Conservation (phyloP, 1,140 invertebrate genomes). For the Drosophila pectinifera region DNA sequence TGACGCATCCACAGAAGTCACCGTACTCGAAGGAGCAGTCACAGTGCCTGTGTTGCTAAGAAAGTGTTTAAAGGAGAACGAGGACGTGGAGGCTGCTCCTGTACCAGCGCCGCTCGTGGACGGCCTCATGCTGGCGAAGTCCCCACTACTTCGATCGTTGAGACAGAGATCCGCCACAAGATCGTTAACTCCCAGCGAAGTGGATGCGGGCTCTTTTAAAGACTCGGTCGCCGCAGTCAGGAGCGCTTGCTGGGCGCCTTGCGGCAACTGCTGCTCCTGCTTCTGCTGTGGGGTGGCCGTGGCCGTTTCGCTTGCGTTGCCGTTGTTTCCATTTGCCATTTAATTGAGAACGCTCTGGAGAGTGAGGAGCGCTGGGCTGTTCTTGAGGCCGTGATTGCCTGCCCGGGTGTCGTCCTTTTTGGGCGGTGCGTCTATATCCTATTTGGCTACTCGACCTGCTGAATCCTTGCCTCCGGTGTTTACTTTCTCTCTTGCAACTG, state of each 20-base stretch:
- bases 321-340: conserved; percentile 78
- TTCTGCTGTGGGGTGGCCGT: conserved; percentile 28
- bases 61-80: conserved; percentile 93
- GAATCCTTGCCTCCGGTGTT: conserved; percentile 36
- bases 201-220: conserved; percentile 19
- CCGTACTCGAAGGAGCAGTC: conserved; percentile 77
- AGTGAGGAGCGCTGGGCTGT: not conserved
- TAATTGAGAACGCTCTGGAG: conserved; percentile 23
- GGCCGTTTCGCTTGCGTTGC: conserved; percentile 61
- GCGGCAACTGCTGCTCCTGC: conserved; percentile 32
- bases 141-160: conserved; percentile 42
- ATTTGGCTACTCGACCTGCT: not conserved
- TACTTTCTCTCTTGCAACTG: conserved; percentile 42
- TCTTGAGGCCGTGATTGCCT: not conserved
- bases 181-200: conserved; percentile 58
- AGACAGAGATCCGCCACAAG: conserved; percentile 73
- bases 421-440: conserved; percentile 2
- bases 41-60: conserved; percentile 84
- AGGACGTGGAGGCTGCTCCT: conserved; percentile 47
- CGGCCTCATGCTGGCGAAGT: conserved; percentile 61
- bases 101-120: conserved; percentile 17
- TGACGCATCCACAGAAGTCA: conserved; percentile 68
- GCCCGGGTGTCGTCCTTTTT: not conserved
- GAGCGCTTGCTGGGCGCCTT: conserved; percentile 34
- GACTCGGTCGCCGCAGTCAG: conserved; percentile 31